Evolutionary conservation across 2,888 invertebrate genomes (phyloP), one percentile per base, ranked within the genome.

Genomic region (Lucinisca nassula): DNA sequence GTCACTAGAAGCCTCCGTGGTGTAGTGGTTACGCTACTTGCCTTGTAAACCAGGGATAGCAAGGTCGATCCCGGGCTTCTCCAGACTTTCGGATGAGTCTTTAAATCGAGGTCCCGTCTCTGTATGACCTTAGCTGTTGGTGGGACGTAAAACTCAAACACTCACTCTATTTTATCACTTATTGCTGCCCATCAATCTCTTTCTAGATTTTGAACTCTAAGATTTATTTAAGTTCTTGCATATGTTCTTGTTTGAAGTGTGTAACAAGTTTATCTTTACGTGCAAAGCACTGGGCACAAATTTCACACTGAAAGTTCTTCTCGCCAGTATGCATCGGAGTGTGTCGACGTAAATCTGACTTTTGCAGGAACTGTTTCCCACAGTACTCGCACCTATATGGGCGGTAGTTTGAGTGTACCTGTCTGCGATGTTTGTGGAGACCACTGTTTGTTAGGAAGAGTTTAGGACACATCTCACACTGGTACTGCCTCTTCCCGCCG

Each of bases 331-430:
- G 89, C 27, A 87, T 79, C 17, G 84, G 79, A 51, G 84, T 84
- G 51, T 89, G 89, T 4, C 89, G 87, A n/a, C 87, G 45, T 45
- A 89, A 55, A 61, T 89, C 87, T 38, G 87, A 85, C 74, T 89
- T 89, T 61, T 84, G 80, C 4, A 82, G 55, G 67, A 89, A 89
- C 78, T 84, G 61, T 84, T 87, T 89, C 0, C 87, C 82, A 45
- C 89, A 89, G n/a, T 85, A 87, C 49, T 89, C 89, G 78, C 89
- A 89, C 70, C 84, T 79, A 45, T 84, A 84, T 38, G 79, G 79
- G 0, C 80, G 49, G 8, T 76, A 75, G 51, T 84, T 80, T 21
- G 79, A 67, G 67, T 84, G 84, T 70, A 84, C 76, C 58, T 76
- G 35, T 14, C 51, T 3, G 3, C 61, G 3, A 30, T 61, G 61